These are phyloP conservation scores for Monochamus saltuarius DNA, from an alignment of 1,140 invertebrate species.

Conservation along the genomic window DNA sequence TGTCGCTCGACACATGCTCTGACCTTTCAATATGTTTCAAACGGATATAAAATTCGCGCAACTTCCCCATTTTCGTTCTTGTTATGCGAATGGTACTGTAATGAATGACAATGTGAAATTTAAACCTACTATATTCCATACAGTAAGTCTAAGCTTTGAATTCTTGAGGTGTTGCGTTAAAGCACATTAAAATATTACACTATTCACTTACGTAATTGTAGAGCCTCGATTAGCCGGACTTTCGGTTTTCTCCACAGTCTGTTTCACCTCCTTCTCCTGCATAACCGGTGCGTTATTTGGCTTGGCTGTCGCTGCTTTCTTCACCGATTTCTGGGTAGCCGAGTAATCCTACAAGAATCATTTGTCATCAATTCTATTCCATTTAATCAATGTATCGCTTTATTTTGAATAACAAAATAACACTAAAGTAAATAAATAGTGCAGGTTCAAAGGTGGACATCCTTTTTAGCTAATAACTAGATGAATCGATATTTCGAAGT, in stretches of 20 bases:
- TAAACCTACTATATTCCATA: not conserved
- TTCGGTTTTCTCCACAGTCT: constrained; percentile 40
- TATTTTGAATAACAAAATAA: not conserved
- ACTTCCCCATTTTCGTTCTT: no score
- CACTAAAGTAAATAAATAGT: constrained; percentile 22
- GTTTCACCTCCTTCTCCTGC: constrained; percentile 34
- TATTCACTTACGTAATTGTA: constrained; percentile 55
- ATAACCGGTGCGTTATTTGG: constrained; percentile 39
- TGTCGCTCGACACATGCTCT: no score
- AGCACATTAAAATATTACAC: no score
- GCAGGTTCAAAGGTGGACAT: not conserved
- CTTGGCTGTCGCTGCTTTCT: constrained; percentile 49
- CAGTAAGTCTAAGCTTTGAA: no score
- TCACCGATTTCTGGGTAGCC: constrained; percentile 48
- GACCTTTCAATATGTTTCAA: no score
- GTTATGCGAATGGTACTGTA: no score
- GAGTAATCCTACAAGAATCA: constrained; percentile 51
- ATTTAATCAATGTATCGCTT: not conserved
- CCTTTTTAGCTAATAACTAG: not conserved
- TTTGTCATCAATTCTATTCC: no score
- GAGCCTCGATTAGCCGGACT: constrained; percentile 52
- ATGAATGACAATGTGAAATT: no score
- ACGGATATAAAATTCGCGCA: no score
- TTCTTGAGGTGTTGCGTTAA: no score
- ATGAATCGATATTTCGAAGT: no score